phyloP scores from a whole-genome alignment of 2,797 vertebrate species.

The Pseudochirops cupreus region DNA sequence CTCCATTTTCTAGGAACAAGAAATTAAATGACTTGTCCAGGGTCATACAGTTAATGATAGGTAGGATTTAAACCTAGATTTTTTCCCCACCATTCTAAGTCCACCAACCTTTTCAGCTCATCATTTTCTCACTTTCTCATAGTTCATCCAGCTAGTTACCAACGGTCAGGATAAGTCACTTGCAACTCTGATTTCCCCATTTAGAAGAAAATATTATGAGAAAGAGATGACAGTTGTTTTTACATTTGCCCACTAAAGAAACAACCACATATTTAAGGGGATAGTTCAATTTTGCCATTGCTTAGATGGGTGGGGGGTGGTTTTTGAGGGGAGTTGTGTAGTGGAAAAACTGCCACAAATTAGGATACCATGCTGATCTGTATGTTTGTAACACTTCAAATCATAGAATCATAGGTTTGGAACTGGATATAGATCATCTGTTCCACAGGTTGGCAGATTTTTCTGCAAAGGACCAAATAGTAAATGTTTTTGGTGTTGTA shows the following conservation, averaged over 20 bases:
- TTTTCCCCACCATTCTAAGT: background rate
- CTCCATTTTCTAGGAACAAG: background rate
- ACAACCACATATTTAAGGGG: accelerated
- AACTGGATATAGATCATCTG: background rate
- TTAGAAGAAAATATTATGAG: background rate
- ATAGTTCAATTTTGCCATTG: background rate
- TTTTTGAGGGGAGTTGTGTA: no score
- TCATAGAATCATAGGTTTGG: background rate
- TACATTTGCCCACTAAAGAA: no score
- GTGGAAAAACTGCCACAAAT: background rate
- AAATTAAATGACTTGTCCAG: background rate
- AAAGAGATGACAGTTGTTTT: accelerated
- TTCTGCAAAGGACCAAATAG: background rate
- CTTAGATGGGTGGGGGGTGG: background rate
- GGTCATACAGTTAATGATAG: background rate
- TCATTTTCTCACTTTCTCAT: background rate
- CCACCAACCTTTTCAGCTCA: background rate
- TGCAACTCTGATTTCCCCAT: accelerated
- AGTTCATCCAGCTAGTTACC: background rate
- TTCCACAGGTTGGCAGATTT: background rate
- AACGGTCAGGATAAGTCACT: accelerated
- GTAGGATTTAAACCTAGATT: background rate
- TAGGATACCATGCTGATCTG: background rate
- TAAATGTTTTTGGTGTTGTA: background rate
- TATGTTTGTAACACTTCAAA: background rate